phyloP scores from a whole-genome alignment of 2,888 invertebrate species.

The Patella pellucida region DNA sequence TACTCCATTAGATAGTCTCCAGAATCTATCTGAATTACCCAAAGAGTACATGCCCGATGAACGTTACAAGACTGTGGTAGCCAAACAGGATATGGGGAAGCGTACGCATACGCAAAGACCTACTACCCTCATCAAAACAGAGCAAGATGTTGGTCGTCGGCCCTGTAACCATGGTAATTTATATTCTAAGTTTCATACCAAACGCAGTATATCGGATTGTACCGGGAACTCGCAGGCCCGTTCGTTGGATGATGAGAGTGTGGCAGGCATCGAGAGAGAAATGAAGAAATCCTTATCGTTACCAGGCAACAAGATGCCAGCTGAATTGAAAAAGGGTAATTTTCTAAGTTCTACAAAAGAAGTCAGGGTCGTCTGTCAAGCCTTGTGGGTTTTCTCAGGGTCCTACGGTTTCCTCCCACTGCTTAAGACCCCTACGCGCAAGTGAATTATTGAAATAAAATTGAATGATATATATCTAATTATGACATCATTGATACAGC shows the following conservation, averaged over 20 bases:
- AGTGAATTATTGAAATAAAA: too few relatives aligned
- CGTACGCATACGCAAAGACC: not conserved
- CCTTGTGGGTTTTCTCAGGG: too few relatives aligned
- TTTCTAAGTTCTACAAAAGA: not conserved
- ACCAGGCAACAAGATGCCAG: constrained; percentile 55
- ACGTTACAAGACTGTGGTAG: constrained; percentile 45
- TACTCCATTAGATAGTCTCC: constrained; percentile 35
- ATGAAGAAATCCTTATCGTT: constrained; percentile 52
- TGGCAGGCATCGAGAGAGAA: not conserved
- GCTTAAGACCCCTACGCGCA: too few relatives aligned
- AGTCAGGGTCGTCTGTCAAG: too few relatives aligned
- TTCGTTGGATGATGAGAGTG: not conserved
- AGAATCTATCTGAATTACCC: constrained; percentile 35
- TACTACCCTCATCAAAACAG: not conserved
- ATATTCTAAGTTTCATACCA: constrained; percentile 8
- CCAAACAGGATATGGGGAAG: constrained; percentile 46
- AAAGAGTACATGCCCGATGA: constrained; percentile 41
- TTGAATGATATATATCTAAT: too few relatives aligned
- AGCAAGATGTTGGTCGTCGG: constrained; percentile 15
- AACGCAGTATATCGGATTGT: constrained; percentile 43
- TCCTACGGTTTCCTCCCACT: too few relatives aligned
- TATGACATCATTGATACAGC: too few relatives aligned
- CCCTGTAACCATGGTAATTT: constrained; percentile 1
- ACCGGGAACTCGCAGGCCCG: constrained; percentile 33
- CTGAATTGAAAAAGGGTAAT: constrained; percentile 54